These are phyloP conservation scores for Tetragnatha versicolor DNA, from an alignment of 1,140 invertebrate species.

Conservation along the genomic window DNA sequence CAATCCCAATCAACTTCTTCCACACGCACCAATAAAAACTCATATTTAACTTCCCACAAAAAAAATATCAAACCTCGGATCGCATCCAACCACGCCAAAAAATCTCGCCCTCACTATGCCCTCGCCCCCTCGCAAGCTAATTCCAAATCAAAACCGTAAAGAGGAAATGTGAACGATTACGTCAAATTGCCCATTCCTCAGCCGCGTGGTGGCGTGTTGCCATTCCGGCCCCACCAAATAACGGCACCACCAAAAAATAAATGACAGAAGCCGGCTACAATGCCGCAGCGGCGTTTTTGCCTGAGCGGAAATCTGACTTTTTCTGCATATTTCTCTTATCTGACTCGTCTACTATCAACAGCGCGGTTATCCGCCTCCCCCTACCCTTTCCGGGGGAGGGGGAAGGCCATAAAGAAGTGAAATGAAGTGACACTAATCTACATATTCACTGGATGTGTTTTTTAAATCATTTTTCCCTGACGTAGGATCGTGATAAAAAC, in stretches of 20 bases:
- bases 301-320: slow-evolving; percentile 53
- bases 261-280: slow-evolving; percentile 48
- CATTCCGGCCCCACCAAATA: slow-evolving; percentile 41
- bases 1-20: too few relatives aligned
- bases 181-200: slow-evolving; percentile 55
- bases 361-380: slow-evolving; percentile 10
- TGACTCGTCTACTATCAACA: slow-evolving; percentile 38
- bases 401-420: slow-evolving; percentile 53
- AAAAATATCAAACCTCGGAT: too few relatives aligned
- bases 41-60: too few relatives aligned
- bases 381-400: slow-evolving; percentile 24
- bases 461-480: slow-evolving; percentile 17
- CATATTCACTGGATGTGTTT: slow-evolving; percentile 53
- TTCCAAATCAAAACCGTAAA: slow-evolving; percentile 51
- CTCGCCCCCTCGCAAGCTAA: slow-evolving; percentile 30
- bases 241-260: slow-evolving; percentile 51
- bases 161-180: slow-evolving; percentile 50
- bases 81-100: too few relatives aligned
- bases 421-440: slow-evolving; percentile 55
- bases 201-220: slow-evolving; percentile 32
- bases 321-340: slow-evolving; percentile 55
- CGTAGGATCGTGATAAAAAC: slow-evolving; percentile 14
- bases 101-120: slow-evolving; percentile 18
- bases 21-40: too few relatives aligned
- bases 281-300: slow-evolving; percentile 45